phyloP scores from a whole-genome alignment of 2,888 invertebrate species.

The Arctia plantaginis region DNA sequence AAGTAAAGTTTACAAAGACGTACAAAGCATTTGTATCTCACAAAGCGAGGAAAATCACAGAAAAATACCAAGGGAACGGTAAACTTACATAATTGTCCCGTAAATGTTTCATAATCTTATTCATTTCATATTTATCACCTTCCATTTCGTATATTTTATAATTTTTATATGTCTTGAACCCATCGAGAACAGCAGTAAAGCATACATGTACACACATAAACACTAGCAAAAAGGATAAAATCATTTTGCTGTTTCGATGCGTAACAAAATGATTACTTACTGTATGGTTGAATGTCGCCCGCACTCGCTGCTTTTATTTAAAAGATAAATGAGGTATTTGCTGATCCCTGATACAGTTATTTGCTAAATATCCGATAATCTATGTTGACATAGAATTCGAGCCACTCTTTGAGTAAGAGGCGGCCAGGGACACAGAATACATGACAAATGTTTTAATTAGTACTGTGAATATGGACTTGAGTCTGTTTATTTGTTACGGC shows the following conservation, averaged over 20 bases:
- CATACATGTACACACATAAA: slow-evolving; percentile 24
- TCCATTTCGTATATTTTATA: slow-evolving; percentile 50
- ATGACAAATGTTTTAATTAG: neutral
- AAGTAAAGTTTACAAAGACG: too few relatives aligned
- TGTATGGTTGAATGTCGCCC: slow-evolving; percentile 16
- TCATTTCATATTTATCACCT: slow-evolving; percentile 42
- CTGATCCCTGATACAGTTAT: slow-evolving; percentile 21
- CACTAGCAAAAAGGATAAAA: slow-evolving; percentile 27
- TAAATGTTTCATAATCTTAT: slow-evolving; percentile 38
- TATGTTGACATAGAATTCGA: neutral
- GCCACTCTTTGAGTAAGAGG: neutral
- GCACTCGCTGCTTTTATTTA: slow-evolving; percentile 43
- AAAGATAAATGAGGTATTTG: slow-evolving; percentile 37
- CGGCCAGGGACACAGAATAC: neutral
- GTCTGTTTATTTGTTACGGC: neutral
- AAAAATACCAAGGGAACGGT: neutral
- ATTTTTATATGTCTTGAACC: slow-evolving; percentile 50
- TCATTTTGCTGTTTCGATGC: slow-evolving; percentile 34
- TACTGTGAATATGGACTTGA: neutral
- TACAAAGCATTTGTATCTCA: neutral
- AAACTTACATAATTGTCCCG: slow-evolving; percentile 59
- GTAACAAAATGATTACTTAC: slow-evolving; percentile 19
- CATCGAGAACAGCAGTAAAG: slow-evolving; percentile 25
- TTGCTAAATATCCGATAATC: neutral
- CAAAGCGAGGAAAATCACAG: neutral